Evolutionary conservation across 2,113 vertebrate genomes (phyloP), one percentile per base, ranked within the genome.

Genomic region (Epinephelus lanceolatus): DNA sequence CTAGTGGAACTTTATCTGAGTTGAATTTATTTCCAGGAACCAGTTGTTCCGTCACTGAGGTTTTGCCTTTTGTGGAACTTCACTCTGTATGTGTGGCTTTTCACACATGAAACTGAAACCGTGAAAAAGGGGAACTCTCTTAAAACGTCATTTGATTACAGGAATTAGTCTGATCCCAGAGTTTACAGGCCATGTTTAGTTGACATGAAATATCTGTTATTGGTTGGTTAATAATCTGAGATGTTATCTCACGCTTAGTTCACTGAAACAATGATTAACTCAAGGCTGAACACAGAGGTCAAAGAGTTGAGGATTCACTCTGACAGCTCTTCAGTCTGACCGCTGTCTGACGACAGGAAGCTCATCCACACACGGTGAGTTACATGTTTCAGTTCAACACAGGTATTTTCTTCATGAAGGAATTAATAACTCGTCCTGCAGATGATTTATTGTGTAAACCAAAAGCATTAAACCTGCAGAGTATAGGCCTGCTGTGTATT

Each of bases 191-290:
- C 40, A 30, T 9, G 27, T 45, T 11, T 0, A 42, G 6, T 25
- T 18, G 6, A 18, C 49, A 52, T 52, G 49, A 0, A 19, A 3
- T 52, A 17, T 9, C 15, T 51, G 49, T 18, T 18, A 45, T 45
- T 10, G 42, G 40, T 10, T 9, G 40, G 42, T 45, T 11, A 51
- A 51, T 18, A 18, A 51, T 18, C 14, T 4, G 15, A 5, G 5
- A 17, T 15, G 14, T 51, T 17, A 51, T 17, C 17, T 51, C 15
- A 4, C 9, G 0, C 17, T 52, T 0, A 6, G 4, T 37, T 52
- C 3, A 17, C 6, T 0, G 6, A 21, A 51, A 3, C 37, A 92
- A 90, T 92, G 47, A 92, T 90, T 92, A 87, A 89, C 90, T 9
- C 3, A 1, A 45, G 4, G 53, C 62, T 6, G 5, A 19, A 12